phyloP scores from a whole-genome alignment of 1,140 invertebrate species.

The Drosophila bipectinata region DNA sequence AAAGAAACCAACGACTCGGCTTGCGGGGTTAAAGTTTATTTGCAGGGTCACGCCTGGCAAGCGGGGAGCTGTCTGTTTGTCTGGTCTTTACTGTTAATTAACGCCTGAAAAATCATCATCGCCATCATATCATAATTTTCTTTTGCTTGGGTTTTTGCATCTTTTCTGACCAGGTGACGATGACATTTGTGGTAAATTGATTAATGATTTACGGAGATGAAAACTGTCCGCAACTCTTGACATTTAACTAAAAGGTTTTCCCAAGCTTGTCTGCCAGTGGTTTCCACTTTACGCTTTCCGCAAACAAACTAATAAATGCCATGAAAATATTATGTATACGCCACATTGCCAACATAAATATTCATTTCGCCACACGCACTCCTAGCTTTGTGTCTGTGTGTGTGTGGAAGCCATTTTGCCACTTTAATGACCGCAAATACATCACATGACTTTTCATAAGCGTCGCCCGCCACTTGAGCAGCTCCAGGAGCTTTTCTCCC shows the following conservation, averaged over 20 bases:
- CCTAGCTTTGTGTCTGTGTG: conserved; percentile 24
- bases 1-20: conserved; percentile 7
- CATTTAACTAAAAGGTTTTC: conserved; percentile 41
- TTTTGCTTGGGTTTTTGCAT: conserved; percentile 7
- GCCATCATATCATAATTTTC: conserved; percentile 9
- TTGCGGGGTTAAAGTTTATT: conserved; percentile 65
- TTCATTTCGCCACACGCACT: conserved; percentile 63
- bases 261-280: conserved; percentile 4
- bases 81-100: conserved; percentile 61
- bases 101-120: conserved; percentile 45
- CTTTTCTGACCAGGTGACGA: conserved; percentile 40
- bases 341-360: conserved; percentile 74
- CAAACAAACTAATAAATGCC: conserved; percentile 59
- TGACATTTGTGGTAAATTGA: conserved; percentile 58
- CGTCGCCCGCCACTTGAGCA: conserved; percentile 63
- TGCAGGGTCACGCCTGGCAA: conserved; percentile 48
- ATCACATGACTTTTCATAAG: conserved; percentile 79
- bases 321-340: conserved; percentile 76
- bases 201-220: conserved; percentile 60
- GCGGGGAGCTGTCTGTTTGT: conserved; percentile 16
- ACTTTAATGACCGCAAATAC: conserved; percentile 79
- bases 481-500: conserved; percentile 13
- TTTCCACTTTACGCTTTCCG: neutral
- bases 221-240: conserved; percentile 42
- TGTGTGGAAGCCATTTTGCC: conserved; percentile 59